phyloP scores from a whole-genome alignment of 2,113 vertebrate genomes.

The Python bivittatus region DNA sequence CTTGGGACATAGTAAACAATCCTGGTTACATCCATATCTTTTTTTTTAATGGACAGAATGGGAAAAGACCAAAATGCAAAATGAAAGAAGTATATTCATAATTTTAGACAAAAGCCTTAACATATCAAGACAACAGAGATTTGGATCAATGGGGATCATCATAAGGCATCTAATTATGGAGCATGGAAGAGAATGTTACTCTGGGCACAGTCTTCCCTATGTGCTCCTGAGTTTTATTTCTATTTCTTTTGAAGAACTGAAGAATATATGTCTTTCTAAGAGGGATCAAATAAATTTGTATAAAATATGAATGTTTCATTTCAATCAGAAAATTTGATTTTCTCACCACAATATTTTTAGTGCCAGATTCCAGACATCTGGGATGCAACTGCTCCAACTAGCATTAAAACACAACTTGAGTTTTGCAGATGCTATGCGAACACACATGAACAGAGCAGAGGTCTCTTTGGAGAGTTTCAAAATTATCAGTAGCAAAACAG shows the following conservation, averaged over 20 bases:
- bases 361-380: not conserved
- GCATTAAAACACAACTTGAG: constrained; percentile 12
- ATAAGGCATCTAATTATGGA: not conserved
- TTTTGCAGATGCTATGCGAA: constrained; percentile 22
- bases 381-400: rapidly evolving
- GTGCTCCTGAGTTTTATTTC: not conserved
- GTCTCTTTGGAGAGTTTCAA: constrained; percentile 33
- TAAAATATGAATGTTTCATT: not conserved
- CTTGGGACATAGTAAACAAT: not conserved
- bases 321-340: not conserved
- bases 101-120: not conserved
- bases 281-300: not conserved
- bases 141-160: not conserved
- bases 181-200: not conserved
- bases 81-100: not conserved
- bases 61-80: not conserved
- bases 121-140: not conserved
- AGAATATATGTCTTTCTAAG: not conserved
- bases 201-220: no score
- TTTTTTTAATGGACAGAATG: not conserved
- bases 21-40: not conserved
- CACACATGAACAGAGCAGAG: rapidly evolving
- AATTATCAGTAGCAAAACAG: constrained; percentile 37
- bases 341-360: not conserved
- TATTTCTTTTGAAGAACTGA: not conserved